Conservation (phyloP, 2,113 vertebrate species). For the Hydropotes inermis region DNA sequence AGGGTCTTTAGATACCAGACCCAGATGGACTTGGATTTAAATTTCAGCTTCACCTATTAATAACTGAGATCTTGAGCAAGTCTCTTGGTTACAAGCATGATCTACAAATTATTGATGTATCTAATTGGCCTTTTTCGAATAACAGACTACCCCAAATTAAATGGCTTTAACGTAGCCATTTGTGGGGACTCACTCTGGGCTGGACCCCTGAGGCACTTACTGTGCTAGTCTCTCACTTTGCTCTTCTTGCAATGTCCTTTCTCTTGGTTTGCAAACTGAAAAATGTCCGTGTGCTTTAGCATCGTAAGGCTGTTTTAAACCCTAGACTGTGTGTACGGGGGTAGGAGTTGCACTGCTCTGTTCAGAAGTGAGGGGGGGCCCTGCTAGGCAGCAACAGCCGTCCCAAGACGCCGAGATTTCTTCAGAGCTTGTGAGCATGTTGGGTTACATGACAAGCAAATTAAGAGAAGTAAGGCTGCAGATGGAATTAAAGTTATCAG, state of each 20-base stretch:
- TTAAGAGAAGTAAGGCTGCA: neutral
- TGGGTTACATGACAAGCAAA: neutral
- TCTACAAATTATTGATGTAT: neutral
- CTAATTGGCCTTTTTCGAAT: neutral
- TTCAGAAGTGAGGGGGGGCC: neutral
- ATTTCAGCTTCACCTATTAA: neutral
- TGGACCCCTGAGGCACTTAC: neutral
- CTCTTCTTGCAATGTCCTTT: neutral
- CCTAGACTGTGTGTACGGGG: neutral
- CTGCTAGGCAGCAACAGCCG: neutral
- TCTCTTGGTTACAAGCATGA: neutral
- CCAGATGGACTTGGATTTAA: neutral
- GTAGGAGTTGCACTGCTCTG: neutral
- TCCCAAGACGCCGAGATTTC: neutral
- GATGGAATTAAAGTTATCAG: neutral
- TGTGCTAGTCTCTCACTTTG: neutral
- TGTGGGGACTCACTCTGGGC: neutral
- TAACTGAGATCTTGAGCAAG: neutral
- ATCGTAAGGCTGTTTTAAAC: neutral
- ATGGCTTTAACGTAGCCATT: neutral
- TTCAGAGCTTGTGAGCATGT: neutral
- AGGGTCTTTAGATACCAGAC: neutral
- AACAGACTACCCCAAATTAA: neutral
- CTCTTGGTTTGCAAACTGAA: neutral
- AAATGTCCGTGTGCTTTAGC: neutral